Percentiles rank a stretch among this genome's conserved stretches.
Evolutionary conservation across 2,888 invertebrate genomes (phyloP).

Genomic region (Doris montereyensis): DNA sequence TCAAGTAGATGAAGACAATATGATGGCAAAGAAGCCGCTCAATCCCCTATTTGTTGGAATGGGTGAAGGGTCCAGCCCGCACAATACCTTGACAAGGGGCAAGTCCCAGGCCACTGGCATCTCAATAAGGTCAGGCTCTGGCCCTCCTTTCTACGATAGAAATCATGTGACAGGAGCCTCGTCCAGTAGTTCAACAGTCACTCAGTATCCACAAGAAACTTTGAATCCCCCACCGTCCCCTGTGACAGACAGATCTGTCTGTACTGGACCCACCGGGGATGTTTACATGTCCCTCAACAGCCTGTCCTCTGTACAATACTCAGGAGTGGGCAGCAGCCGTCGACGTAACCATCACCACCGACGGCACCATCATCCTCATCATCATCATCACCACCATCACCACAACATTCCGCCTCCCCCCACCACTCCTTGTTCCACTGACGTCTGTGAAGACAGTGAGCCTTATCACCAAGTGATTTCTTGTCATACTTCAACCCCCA

Average conservation of each 20-base stretch:
- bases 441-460: constrained; percentile 84
- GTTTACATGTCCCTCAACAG: constrained; percentile 63
- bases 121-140: constrained; percentile 59
- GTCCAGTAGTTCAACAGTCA: constrained; percentile 80
- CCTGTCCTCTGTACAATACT: constrained; percentile 56
- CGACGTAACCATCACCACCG: constrained; percentile 81
- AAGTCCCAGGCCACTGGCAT: constrained; percentile 61
- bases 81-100: constrained; percentile 58
- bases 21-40: constrained; percentile 63
- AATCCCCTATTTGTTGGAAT: constrained; percentile 45
- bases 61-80: constrained; percentile 48
- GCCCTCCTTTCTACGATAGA: constrained; percentile 74
- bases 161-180: constrained; percentile 82
- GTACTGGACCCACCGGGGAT: constrained; percentile 52
- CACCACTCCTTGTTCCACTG: constrained; percentile 91
- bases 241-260: constrained; percentile 76
- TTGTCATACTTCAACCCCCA: constrained; percentile 31
- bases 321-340: constrained; percentile 43
- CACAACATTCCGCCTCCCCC: constrained; percentile 82
- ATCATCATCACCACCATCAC: constrained; percentile 52
- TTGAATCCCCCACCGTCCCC: constrained; percentile 94
- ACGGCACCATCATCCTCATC: constrained; percentile 78
- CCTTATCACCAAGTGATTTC: constrained; percentile 56
- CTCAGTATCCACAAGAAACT: constrained; percentile 81
- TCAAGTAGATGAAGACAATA: constrained; percentile 56